phyloP scores from a whole-genome alignment of 2,797 vertebrate species.

The Gastrophryne carolinensis region DNA sequence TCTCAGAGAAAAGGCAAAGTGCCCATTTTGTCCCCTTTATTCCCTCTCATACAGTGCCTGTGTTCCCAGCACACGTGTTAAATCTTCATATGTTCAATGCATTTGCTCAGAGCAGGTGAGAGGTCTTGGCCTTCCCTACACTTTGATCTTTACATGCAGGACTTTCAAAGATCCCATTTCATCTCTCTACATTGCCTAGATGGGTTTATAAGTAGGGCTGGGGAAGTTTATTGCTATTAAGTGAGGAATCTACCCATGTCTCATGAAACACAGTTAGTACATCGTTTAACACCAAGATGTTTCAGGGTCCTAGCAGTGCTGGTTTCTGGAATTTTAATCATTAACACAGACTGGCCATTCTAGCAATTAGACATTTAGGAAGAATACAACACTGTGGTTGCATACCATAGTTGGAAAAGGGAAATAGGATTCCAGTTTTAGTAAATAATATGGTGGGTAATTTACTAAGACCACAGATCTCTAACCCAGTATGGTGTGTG shows the following conservation, averaged over 20 bases:
- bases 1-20: not conserved
- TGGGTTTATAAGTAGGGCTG: not conserved
- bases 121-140: not conserved
- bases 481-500: too few species aligned
- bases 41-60: not conserved
- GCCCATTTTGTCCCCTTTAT: not conserved
- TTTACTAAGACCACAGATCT: too few species aligned
- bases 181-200: not conserved
- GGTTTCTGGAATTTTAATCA: too few species aligned
- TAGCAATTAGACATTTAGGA: too few species aligned
- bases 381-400: too few species aligned
- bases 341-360: too few species aligned
- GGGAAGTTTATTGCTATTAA: not conserved
- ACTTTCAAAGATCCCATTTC: not conserved
- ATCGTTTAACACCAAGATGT: too few species aligned
- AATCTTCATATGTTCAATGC: slow-evolving; percentile 16
- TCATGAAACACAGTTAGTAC: not conserved
- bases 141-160: slow-evolving; percentile 19
- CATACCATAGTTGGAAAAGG: too few species aligned
- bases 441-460: too few species aligned
- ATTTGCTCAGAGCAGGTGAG: not conserved
- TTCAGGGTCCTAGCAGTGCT: too few species aligned
- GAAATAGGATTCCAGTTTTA: too few species aligned
- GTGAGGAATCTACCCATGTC: not conserved
- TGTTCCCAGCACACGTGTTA: slow-evolving; percentile 10